A percentile compares a stretch with the other conserved stretches of the same genome.
Conservation (phyloP, 2,888 invertebrate species). For the Venustoraphidia nigricollis region DNA sequence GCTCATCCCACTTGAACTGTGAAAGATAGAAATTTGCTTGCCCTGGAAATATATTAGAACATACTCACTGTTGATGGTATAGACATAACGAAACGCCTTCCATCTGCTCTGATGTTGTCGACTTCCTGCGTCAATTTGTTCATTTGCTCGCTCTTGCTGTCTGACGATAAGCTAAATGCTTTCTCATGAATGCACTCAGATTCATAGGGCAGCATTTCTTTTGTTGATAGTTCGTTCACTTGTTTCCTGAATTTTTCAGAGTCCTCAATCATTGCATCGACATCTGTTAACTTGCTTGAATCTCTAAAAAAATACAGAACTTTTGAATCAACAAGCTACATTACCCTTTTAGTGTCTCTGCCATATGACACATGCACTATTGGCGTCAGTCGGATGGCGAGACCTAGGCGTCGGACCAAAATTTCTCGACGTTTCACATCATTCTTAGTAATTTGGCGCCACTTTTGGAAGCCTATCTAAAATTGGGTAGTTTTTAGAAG, state of each 20-base stretch:
- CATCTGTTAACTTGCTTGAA: constrained; percentile 12
- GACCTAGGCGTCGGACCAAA: too few relatives aligned
- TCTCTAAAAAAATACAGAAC: constrained; percentile 13
- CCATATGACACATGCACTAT: too few relatives aligned
- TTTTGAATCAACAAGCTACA: not conserved
- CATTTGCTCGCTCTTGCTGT: constrained; percentile 11
- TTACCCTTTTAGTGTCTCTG: not conserved
- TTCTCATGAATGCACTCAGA: constrained; percentile 31
- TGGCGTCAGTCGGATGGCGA: not conserved
- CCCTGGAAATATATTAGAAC: not conserved
- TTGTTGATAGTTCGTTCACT: too few relatives aligned
- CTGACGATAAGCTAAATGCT: constrained; percentile 17
- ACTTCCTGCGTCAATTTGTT: constrained; percentile 6
- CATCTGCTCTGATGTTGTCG: not conserved
- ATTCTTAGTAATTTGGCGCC: too few relatives aligned
- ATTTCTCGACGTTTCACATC: not conserved
- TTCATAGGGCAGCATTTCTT: constrained; percentile 18
- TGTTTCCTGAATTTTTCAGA: constrained; percentile 13
- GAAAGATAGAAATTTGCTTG: too few relatives aligned
- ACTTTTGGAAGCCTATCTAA: too few relatives aligned
- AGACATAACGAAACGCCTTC: constrained; percentile 18
- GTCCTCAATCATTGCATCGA: constrained; percentile 16
- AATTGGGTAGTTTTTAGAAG: too few relatives aligned
- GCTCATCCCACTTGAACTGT: too few relatives aligned
- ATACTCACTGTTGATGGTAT: constrained; percentile 24